Percentiles rank a stretch among this genome's conserved stretches.
Conservation (phyloP, 2,888 invertebrate species). For the Hedychridium roseum region DNA sequence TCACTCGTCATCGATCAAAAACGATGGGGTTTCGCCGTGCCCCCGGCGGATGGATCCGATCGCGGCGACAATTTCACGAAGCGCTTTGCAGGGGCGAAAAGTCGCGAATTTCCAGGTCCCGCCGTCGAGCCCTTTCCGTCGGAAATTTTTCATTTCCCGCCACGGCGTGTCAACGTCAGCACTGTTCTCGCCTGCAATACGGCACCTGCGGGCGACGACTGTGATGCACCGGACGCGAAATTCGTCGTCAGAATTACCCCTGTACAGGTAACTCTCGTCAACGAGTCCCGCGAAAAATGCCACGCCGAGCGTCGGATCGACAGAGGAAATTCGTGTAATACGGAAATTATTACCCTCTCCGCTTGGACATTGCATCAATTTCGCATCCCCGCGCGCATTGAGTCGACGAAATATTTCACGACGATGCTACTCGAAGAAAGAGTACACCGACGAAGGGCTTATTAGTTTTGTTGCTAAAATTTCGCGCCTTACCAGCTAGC, state of each 20-base stretch:
- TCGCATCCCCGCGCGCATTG: no score
- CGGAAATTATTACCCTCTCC: no score
- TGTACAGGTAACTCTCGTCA: no score
- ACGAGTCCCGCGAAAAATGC: conserved; percentile 9
- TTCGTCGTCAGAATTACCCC: conserved; percentile 29
- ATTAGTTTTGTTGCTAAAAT: no score
- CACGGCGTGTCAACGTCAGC: conserved; percentile 40
- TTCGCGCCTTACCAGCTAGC: no score
- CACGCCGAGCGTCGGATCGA: conserved; percentile 1
- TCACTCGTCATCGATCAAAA: conserved; percentile 5
- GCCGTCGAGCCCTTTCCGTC: no score
- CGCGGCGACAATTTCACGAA: conserved; percentile 7
- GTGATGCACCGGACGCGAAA: conserved; percentile 38
- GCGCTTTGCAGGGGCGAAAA: no score
- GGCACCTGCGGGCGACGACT: conserved; percentile 30
- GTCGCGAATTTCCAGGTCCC: conserved; percentile 30
- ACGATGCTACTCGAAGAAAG: no score
- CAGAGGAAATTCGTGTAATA: background rate
- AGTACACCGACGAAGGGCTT: no score
- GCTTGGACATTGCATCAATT: no score
- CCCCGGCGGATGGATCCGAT: conserved; percentile 5
- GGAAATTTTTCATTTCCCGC: conserved; percentile 10
- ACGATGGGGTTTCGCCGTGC: conserved; percentile 27
- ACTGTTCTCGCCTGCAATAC: conserved; percentile 27
- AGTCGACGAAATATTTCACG: no score